Conservation (phyloP, 2,113 vertebrate genomes). For the Cheirogaleus medius region DNA sequence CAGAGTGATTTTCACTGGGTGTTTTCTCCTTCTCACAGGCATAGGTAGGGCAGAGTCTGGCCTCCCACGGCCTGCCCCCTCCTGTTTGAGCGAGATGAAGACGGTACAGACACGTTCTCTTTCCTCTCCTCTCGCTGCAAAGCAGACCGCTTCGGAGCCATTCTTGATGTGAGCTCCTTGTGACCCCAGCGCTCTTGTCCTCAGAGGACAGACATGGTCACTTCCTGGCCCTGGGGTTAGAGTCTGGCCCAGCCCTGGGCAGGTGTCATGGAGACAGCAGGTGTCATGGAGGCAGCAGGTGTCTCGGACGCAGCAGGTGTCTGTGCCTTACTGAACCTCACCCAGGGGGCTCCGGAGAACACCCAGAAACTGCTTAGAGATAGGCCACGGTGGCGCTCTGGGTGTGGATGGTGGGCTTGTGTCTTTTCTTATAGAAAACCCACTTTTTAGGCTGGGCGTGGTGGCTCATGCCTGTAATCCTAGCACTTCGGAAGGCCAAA, state of each 20-base stretch:
- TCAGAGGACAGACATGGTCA: neutral
- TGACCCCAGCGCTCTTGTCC: neutral
- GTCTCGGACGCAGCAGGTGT: neutral
- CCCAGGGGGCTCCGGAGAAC: too few relatives aligned
- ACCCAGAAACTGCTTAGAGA: neutral
- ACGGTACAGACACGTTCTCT: neutral
- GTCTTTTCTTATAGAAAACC: neutral
- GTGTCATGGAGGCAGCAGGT: too few relatives aligned
- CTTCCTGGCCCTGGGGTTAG: too few relatives aligned
- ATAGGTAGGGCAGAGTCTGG: neutral
- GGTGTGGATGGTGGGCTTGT: too few relatives aligned
- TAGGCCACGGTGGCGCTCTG: neutral
- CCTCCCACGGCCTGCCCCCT: neutral
- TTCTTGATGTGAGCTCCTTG: constrained; percentile 3
- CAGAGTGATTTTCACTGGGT: neutral
- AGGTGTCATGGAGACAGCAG: too few relatives aligned
- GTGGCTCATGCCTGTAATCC: too few relatives aligned
- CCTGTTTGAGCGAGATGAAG: constrained; percentile 45
- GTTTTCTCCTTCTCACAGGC: neutral
- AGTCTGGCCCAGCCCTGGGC: neutral
- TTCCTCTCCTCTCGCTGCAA: constrained; percentile 3
- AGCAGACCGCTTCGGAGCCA: neutral
- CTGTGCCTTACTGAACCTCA: neutral
- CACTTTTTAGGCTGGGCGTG: too few relatives aligned
- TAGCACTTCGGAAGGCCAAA: too few relatives aligned